Conservation (phyloP, 35 echinoderm and acorn worm genomes). For the Strongylocentrotus purpuratus region DNA sequence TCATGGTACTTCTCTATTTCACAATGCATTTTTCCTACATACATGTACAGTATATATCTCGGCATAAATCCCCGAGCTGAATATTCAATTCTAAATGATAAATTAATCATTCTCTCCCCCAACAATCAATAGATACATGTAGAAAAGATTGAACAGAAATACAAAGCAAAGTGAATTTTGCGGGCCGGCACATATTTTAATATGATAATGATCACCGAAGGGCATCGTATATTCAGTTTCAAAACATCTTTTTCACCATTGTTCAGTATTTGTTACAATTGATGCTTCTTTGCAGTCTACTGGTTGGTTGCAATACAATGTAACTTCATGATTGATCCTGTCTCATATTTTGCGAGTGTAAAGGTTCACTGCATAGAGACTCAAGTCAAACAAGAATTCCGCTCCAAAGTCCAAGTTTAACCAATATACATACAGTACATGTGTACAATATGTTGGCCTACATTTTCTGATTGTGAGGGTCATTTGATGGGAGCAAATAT, state of each 20-base stretch:
- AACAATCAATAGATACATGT: background rate
- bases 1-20: background rate
- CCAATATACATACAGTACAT: too few species aligned
- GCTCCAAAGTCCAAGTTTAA: too few species aligned
- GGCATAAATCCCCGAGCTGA: background rate
- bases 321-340: background rate
- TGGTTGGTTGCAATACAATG: background rate
- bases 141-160: background rate
- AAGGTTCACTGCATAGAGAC: background rate
- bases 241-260: background rate
- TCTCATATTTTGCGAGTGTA: background rate
- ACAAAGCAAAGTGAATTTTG: background rate
- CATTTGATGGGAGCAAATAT: too few species aligned
- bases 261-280: background rate
- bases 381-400: too few species aligned
- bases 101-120: background rate
- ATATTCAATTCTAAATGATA: background rate
- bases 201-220: background rate
- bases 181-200: background rate
- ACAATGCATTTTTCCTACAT: background rate
- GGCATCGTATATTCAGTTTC: background rate
- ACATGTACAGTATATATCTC: background rate
- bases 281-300: too few species aligned
- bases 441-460: too few species aligned
- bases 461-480: too few species aligned